Base-by-base conservation (phyloP, 2,113 vertebrate genomes). In the Spermophilus dauricus region DNA sequence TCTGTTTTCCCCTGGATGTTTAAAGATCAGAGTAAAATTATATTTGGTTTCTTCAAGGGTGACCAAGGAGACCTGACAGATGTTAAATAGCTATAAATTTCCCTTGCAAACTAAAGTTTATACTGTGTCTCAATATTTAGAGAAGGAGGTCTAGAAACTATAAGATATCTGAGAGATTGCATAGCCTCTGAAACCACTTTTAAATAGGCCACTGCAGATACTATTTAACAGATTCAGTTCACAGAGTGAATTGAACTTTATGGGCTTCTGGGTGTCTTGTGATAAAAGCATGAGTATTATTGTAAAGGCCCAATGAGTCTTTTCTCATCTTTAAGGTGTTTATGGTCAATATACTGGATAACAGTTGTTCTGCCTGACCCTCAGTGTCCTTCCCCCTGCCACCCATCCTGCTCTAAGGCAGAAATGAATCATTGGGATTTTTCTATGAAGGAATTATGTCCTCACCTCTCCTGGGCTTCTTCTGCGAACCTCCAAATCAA, bases 31-130 rank as follows among this genome's bases (percentile, higher is more conserved):
- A 82, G n/a, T 91, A 28, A 83, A 70, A 77, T 87, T 87, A 42
- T 67, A 58, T 72, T 63, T 72, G 42, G 5, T 81, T 75, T 86
- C 56, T 80, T 84, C 65, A 80, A 86, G 16, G 26, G 26, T 80
- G 10, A 39, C 32, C 11, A 69, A 7, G 24, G 39, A 53, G 34
- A 69, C 30, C 86, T 53, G 58, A 61, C 34, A 69, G 67, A 69
- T 89, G 61, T 26, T 53, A 89, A 89, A 69, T 39, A 76, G 48
- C 51, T 70, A 70, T 42, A 92, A 11, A 56, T 78, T 95, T 92
- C 72, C 48, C 70, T 88, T 80, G 32, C 32, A n/a, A 56, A 42
- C 56, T 80, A 42, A 92, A 5, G 7, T 9, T 85, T 69, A 30
- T 30, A 32, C 69, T 61, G 7, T 69, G 39, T 48, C 48, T 53